Conservation (phyloP, 1,140 invertebrate species). For the Gonioctena quinquepunctata region DNA sequence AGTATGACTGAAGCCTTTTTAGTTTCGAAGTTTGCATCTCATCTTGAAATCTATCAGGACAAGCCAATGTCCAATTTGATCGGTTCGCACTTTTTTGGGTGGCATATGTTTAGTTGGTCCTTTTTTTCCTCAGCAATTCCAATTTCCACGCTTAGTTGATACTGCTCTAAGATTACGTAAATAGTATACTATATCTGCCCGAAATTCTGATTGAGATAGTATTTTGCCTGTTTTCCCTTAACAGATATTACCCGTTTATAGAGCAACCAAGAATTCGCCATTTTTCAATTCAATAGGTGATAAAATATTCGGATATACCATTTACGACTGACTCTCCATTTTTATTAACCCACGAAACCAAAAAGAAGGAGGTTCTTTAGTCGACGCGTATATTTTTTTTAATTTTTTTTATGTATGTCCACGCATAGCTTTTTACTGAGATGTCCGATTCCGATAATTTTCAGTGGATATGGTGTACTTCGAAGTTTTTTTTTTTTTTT, state of each 20-base stretch:
- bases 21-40: slow-evolving; percentile 40
- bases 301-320: slow-evolving; percentile 46
- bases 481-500: too few relatives aligned
- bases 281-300: slow-evolving; percentile 37
- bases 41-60: background rate
- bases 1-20: slow-evolving; percentile 37
- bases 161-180: background rate
- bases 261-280: slow-evolving; percentile 41
- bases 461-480: too few relatives aligned
- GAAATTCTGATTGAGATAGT: slow-evolving; percentile 25
- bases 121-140: slow-evolving; percentile 31
- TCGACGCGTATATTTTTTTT: too few relatives aligned
- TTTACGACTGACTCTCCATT: too few relatives aligned
- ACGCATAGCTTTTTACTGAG: too few relatives aligned
- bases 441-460: too few relatives aligned
- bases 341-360: too few relatives aligned
- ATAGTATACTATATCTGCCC: slow-evolving; percentile 25
- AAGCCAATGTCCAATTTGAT: slow-evolving; percentile 31
- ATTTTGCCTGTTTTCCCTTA: slow-evolving; percentile 12
- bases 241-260: slow-evolving; percentile 19
- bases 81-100: slow-evolving; percentile 43
- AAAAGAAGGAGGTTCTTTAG: too few relatives aligned
- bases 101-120: slow-evolving; percentile 35
- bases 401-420: too few relatives aligned
- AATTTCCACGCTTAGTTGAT: slow-evolving; percentile 4